These are phyloP conservation scores for Isaurus tuberculatus DNA, from an alignment of 92 coral and sea anemone genomes.

Conservation along the genomic window DNA sequence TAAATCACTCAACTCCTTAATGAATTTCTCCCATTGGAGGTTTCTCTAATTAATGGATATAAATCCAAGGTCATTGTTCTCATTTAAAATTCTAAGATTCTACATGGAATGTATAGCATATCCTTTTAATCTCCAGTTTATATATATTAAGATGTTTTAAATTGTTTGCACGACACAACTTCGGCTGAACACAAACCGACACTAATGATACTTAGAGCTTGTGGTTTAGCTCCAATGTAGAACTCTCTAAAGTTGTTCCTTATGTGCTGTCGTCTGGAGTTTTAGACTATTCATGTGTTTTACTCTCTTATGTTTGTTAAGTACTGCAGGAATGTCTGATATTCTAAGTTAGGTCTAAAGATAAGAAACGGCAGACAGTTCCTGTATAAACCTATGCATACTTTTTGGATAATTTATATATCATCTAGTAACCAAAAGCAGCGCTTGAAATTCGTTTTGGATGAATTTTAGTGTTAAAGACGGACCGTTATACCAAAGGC, in stretches of 20 bases:
- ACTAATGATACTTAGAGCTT: background rate
- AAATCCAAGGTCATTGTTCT: too few species aligned
- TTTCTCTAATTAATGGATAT: too few species aligned
- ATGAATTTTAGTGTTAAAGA: background rate
- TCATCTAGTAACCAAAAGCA: background rate
- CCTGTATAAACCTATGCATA: background rate
- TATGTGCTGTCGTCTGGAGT: background rate
- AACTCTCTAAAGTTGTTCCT: background rate
- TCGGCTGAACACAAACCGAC: too few species aligned
- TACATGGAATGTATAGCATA: too few species aligned
- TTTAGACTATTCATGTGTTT: background rate
- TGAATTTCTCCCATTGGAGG: too few species aligned
- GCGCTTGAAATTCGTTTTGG: background rate
- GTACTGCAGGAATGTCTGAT: conserved; percentile 19
- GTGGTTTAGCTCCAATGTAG: background rate
- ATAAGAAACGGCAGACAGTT: background rate
- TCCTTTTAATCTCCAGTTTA: too few species aligned
- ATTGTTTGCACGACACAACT: too few species aligned
- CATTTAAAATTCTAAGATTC: too few species aligned
- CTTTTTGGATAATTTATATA: too few species aligned
- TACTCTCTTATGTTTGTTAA: conserved; percentile 11
- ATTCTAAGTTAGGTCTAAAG: background rate
- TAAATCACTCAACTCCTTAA: too few species aligned
- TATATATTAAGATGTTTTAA: too few species aligned
- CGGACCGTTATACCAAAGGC: too few species aligned